Conservation (phyloP, 2,888 invertebrate genomes). For the Tanytarsus gracilentus region DNA sequence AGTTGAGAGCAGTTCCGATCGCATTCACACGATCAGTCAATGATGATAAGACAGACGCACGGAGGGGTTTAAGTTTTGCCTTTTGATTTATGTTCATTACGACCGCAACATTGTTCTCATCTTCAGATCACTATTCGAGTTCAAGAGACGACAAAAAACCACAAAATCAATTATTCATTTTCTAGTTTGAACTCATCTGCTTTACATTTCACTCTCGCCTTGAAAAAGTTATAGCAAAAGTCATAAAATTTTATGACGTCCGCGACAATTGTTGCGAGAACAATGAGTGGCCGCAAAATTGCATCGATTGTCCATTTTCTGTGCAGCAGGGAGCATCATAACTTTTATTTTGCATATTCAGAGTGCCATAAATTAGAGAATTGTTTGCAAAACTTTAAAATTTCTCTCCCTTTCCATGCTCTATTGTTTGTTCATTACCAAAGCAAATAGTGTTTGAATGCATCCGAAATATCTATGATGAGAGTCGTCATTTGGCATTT, state of each 20-base stretch:
- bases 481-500: neutral
- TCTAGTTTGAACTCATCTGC: neutral
- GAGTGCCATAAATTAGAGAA: neutral
- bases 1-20: slow-evolving; percentile 18
- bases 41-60: neutral
- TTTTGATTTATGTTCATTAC: neutral
- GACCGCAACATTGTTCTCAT: neutral
- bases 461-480: neutral
- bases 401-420: neutral
- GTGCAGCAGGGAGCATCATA: slow-evolving; percentile 10
- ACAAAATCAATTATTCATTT: slow-evolving; percentile 6
- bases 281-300: neutral
- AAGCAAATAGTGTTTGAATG: neutral
- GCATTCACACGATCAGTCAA: slow-evolving; percentile 19
- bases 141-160: neutral
- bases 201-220: neutral
- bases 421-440: slow-evolving; percentile 9
- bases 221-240: neutral
- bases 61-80: neutral
- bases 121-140: neutral
- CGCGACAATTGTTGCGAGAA: neutral
- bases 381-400: neutral
- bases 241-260: slow-evolving; percentile 6
- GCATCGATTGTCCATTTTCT: slow-evolving; percentile 1
- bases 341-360: neutral